Base-by-base conservation (phyloP, 2,797 vertebrate species). In the Delichon dasypus region DNA sequence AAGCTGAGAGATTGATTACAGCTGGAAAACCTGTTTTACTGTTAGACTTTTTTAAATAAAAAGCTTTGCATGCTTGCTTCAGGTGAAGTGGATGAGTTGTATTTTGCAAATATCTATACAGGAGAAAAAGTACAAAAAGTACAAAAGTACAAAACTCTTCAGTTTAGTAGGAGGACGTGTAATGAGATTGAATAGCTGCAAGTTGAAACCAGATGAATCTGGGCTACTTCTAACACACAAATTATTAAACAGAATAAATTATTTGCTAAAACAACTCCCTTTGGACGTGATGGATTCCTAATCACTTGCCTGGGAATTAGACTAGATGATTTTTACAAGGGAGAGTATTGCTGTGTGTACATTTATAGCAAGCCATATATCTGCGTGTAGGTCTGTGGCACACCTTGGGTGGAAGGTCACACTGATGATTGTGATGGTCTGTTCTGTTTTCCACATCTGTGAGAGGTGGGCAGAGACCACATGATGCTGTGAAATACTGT, bases 231-330 rank as follows among this genome's bases (percentile, higher is more conserved):
- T 91, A 95, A 45, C 53, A 58, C 54, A 76, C 48, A 71, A n/a
- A 73, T 96, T 64, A 78, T 87, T 93, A 68, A 91, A 54, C 72
- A 84, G 73, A 71, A 65, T 91, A 75, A 96, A 76, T 91, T 78
- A 71, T 74, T 88, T 0, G 5, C 53, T 53, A 13, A 57, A 93
- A 86, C 55, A 81, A 26, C 45, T 94, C 55, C 34, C 36, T 73
- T 79, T 77, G 74, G 53, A 68, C 9, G 1, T 34, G 47, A 18
- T 51, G 22, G 53, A 11, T 92, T 90, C 57, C 67, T 79, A 10
- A 71, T 80, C 55, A 29, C 42, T 64, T 85, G 36, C 34, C 68
- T 75, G 47, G 29, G 61, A 82, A 16, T 81, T 71, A 50, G 40
- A 50, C 40, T 48, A 2, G 3, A 0, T 65, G 57, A 34, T 84